Percentiles rank a stretch among this genome's conserved stretches.
phyloP scores from a whole-genome alignment of 2,888 invertebrate genomes.

The Norana najaformis region DNA sequence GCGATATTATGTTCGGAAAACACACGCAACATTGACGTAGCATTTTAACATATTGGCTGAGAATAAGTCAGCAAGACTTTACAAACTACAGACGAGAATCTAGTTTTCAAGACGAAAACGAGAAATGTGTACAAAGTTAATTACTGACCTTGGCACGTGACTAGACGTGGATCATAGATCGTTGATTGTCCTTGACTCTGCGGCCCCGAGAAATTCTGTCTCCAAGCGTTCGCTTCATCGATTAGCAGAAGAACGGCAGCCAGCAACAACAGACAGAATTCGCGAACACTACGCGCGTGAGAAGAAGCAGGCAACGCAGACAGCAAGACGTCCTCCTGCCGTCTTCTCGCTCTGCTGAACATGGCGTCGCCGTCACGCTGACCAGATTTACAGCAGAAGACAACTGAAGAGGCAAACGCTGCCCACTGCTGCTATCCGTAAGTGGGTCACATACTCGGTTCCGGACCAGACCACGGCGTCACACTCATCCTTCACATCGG shows the following conservation, averaged over 20 bases:
- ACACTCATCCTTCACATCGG: not conserved
- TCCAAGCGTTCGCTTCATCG: not conserved
- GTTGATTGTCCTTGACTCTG: not conserved
- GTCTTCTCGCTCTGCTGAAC: not conserved
- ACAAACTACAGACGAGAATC: too few relatives aligned
- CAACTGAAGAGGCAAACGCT: not conserved
- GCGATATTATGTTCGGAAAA: too few relatives aligned
- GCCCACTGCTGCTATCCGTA: not conserved
- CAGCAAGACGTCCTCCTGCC: not conserved
- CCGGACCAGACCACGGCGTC: not conserved
- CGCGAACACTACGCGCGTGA: not conserved
- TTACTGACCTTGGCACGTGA: not conserved
- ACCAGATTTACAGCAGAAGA: not conserved
- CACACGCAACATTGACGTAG: too few relatives aligned
- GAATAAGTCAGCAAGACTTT: too few relatives aligned
- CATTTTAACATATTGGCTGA: too few relatives aligned
- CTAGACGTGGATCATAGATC: not conserved
- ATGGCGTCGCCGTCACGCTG: not conserved
- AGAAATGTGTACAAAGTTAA: not conserved
- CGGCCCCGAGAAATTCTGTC: constrained; percentile 6
- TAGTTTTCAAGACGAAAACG: too few relatives aligned
- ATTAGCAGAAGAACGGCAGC: not conserved
- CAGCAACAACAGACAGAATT: not conserved
- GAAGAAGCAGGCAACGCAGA: not conserved
- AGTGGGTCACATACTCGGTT: not conserved